These are phyloP conservation scores for Macrotus californicus DNA, from an alignment of 2,113 vertebrate genomes.

Conservation along the genomic window DNA sequence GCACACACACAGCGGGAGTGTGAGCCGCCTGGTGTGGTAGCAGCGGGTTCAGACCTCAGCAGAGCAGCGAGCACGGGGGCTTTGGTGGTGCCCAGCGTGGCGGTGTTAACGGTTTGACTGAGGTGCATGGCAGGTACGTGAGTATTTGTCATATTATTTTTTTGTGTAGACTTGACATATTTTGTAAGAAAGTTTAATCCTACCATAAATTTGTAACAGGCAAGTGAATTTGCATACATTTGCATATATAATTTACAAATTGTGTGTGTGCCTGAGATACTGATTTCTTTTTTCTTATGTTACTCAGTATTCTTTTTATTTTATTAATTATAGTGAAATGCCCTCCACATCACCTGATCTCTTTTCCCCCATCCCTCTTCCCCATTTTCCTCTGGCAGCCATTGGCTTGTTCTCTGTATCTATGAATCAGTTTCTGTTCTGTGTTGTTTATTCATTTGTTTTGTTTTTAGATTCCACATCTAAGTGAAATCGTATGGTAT, in stretches of 20 bases:
- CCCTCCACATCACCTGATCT: background rate
- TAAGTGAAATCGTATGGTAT: background rate
- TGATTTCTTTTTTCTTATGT: background rate
- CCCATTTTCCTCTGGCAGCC: background rate
- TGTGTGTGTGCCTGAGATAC: background rate
- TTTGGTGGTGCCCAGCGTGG: background rate
- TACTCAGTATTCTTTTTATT: background rate
- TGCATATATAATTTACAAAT: background rate
- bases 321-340: background rate
- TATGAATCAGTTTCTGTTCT: too few species aligned
- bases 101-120: too few species aligned
- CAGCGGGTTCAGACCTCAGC: background rate
- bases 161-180: background rate
- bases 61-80: background rate
- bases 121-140: background rate
- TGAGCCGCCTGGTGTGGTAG: background rate
- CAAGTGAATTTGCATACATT: background rate
- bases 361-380: background rate
- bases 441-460: background rate
- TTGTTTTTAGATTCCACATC: background rate
- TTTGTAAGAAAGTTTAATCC: background rate
- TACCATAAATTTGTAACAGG: background rate
- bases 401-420: background rate
- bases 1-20: fast-evolving
- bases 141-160: background rate